Base-by-base conservation (phyloP, 2,113 vertebrate species). In the Gallinago paraguaiae region DNA sequence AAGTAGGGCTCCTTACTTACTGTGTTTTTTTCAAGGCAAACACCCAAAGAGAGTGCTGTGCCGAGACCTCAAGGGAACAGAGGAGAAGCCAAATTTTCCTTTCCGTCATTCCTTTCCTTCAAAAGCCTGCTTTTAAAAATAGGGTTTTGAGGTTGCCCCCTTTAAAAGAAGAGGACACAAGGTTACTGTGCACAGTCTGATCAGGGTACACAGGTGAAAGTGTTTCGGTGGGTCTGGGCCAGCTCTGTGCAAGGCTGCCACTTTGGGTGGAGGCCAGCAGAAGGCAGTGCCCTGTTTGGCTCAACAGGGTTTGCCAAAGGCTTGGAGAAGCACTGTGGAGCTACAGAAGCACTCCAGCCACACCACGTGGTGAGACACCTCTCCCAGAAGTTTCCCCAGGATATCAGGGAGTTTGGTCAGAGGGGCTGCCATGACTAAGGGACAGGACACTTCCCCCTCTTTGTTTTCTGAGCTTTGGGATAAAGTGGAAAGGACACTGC, bases 331-430 rank as follows among this genome's bases (percentile, higher is more conserved):
- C 68, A 59, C 19, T 0, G 1, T 7, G 53, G 35, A 90, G 72
- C 17, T 70, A 4, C 18, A 9, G 69, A 57, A 54, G 50, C 57
- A 86, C 51, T 18, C 50, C 30, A 43, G 41, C 9, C 39, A 27
- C 56, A 13, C 1, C 2, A 3, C 0, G 0, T 2, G 7, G 33
- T 35, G 23, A 22, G 37, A 92, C 27, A 22, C 10, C 17, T 78
- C 51, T 78, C 19, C 22, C 23, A 88, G 43, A 63, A 56, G 18
- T 41, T 35, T 6, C 15, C 14, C 13, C 39, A n/a, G 70, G 24
- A 12, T 15, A 28, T 8, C 8, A 45, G 45, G 22, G 45, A 80
- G 41, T 59, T 41, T 59, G 50, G 15, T 25, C 50, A 77, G 25
- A 74, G 25, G 28, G 20, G 13, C 54, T 77, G 60, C 20, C 17